These are phyloP conservation scores for Cataglyphis albicans DNA, from an alignment of 2,888 invertebrate genomes.

Conservation along the genomic window DNA sequence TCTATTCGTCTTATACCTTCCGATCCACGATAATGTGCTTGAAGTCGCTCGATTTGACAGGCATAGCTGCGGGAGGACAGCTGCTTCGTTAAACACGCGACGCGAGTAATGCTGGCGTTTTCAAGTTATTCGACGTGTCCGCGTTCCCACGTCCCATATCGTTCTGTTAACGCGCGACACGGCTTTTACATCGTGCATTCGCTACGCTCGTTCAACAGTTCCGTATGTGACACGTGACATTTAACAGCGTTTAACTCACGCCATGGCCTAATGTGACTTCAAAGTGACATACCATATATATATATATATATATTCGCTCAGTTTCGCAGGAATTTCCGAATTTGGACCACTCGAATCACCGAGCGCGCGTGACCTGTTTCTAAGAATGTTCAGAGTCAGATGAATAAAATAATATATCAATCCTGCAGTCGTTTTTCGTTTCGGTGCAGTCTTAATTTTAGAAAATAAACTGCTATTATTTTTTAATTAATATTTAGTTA, in stretches of 20 bases:
- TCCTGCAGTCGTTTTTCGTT: background rate
- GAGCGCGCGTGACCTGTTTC: background rate
- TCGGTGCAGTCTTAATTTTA: background rate
- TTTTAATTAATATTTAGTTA: background rate
- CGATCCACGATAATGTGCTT: background rate
- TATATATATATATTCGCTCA: background rate
- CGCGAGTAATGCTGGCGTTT: constrained; percentile 27
- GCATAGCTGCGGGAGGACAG: constrained; percentile 41
- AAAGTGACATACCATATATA: constrained; percentile 34
- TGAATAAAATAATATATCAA: background rate
- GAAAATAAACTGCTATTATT: background rate
- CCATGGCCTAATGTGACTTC: constrained; percentile 41
- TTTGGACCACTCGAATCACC: background rate
- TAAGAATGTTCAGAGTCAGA: background rate
- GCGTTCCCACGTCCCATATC: constrained; percentile 62
- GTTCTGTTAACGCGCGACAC: constrained; percentile 33
- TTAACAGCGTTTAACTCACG: constrained; percentile 42
- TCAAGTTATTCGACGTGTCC: constrained; percentile 20
- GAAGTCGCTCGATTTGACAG: constrained; percentile 57
- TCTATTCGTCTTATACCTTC: background rate
- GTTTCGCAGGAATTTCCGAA: constrained; percentile 23
- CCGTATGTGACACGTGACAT: constrained; percentile 45
- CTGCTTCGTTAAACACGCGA: constrained; percentile 29
- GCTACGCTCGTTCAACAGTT: constrained; percentile 5
- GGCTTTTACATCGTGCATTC: constrained; percentile 48